Base-by-base conservation (phyloP, 1,140 invertebrate genomes). In the Psix sp. region DNA sequence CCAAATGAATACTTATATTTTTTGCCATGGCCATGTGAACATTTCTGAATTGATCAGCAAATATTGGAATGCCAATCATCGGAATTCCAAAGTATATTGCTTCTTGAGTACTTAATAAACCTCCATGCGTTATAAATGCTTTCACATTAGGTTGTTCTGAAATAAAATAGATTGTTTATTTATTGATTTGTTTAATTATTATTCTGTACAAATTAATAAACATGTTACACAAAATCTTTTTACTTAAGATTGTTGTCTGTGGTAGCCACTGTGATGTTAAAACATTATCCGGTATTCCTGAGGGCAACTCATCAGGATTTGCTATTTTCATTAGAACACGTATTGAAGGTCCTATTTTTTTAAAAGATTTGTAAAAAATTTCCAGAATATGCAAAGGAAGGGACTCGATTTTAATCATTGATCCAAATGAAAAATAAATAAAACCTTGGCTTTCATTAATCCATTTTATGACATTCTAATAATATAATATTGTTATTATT, bases 101-200 rank as follows among this genome's bases (percentile, higher is more conserved):
- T 74, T 90, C 89, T 52, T 82, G 83, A n/a, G 82, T 70, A 14
- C 88, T 84, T 24, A 87, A 77, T 14, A 85, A 74, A 1, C 89
- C 89, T 36, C 88, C 88, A 45, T 90, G 89, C 5, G 83, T 84
- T 13, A 89, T 79, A 60, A 89, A 89, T 11, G 84, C 67, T 74
- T 75, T 71, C n/a, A 83, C 54, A 21, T 86, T 84, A 10, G 78
- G 72, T 70, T 89, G 87, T n/a, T 76, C 86, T 86, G 57, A 54
- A 80, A 62, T 54, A 20, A 39, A 43, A 14, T 1, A 14, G 36
- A 14, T 4, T 6, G 18, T 39, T 18, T n/a, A n/a, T n/a, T n/a
- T n/a, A n/a, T 14, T 24, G 5, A 17, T 17, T 43, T 39, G 7
- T 24, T 24, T 4, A 4, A 7, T 24, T 24, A 4, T 24, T 24